Evolutionary conservation across 2,113 vertebrate genomes (phyloP).

Genomic region (Chlorodrepanis virens): DNA sequence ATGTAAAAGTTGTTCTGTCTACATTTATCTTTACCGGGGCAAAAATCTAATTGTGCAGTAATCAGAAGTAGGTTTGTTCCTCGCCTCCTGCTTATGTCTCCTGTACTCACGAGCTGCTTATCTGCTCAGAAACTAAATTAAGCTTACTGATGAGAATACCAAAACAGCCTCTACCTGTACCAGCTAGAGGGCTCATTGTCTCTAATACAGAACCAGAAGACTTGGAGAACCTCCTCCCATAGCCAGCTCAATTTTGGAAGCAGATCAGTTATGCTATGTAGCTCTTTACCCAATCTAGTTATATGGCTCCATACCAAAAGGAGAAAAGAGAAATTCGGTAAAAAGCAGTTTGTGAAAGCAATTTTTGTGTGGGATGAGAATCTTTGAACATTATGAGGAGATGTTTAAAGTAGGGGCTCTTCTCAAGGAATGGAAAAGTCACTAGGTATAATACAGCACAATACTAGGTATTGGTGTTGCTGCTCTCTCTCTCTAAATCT

Average conservation of each 20-base stretch:
- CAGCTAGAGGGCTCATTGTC: neutral
- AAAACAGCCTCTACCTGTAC: neutral
- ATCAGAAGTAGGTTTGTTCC: neutral
- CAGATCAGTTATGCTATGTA: neutral
- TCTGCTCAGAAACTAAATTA: accelerated
- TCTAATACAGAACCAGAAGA: neutral
- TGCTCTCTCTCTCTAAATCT: neutral
- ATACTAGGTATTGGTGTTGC: neutral
- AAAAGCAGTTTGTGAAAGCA: neutral
- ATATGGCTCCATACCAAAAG: neutral
- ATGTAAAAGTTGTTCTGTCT: neutral
- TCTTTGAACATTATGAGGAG: neutral
- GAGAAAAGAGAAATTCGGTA: accelerated
- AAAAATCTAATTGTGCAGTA: neutral
- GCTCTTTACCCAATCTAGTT: neutral
- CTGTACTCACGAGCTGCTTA: neutral
- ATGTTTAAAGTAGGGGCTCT: neutral
- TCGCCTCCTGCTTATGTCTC: neutral
- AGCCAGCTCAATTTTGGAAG: neutral
- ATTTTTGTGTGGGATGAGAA: neutral
- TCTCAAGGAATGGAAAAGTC: neutral
- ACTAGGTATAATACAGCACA: too few relatives aligned
- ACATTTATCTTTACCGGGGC: neutral
- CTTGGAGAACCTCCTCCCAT: neutral
- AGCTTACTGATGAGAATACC: neutral